A percentile compares a stretch with the other conserved stretches of the same genome.
Conservation (phyloP, 53 echinoderm and acorn worm species). For the Astropecten irregularis region DNA sequence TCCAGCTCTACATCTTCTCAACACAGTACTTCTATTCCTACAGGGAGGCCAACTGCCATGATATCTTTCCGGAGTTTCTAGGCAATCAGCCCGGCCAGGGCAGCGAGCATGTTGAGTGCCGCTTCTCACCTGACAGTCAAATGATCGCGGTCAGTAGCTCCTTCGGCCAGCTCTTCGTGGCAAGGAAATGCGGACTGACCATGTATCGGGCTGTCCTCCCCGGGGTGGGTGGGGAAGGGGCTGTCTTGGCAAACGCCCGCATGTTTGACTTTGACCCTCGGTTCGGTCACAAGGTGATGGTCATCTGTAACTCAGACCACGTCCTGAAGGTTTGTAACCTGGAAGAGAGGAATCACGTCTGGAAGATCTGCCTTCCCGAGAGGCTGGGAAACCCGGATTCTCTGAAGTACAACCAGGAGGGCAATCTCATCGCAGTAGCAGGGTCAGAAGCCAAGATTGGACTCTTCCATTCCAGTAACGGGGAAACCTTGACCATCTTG, state of each 20-base stretch:
- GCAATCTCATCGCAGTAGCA: constrained; percentile 75
- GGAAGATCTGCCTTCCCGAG: constrained; percentile 47
- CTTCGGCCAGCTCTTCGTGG: constrained; percentile 84
- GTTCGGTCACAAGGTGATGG: constrained; percentile 76
- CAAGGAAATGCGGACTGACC: constrained; percentile 68
- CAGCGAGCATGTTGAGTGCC: constrained; percentile 73
- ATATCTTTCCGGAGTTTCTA: constrained; percentile 79
- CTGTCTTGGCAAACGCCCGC: constrained; percentile 66
- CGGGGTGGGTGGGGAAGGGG: constrained; percentile 59
- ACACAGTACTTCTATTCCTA: constrained; percentile 81
- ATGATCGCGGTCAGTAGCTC: constrained; percentile 86
- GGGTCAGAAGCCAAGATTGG: constrained; percentile 77
- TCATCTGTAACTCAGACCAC: constrained; percentile 73
- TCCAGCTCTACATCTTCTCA: constrained; percentile 86
- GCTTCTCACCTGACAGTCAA: constrained; percentile 87
- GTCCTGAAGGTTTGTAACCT: constrained; percentile 67
- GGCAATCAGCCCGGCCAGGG: constrained; percentile 39
- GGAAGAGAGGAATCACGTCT: constrained; percentile 43
- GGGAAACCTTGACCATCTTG: constrained; percentile 60
- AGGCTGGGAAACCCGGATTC: constrained; percentile 68
- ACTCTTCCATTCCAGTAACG: constrained; percentile 65
- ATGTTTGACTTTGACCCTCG: constrained; percentile 91
- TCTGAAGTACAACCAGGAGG: constrained; percentile 85
- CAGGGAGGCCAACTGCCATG: constrained; percentile 76
- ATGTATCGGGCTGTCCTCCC: constrained; percentile 75